These are phyloP conservation scores for Squalus acanthias DNA, from an alignment of 2,797 vertebrate genomes.

Conservation along the genomic window DNA sequence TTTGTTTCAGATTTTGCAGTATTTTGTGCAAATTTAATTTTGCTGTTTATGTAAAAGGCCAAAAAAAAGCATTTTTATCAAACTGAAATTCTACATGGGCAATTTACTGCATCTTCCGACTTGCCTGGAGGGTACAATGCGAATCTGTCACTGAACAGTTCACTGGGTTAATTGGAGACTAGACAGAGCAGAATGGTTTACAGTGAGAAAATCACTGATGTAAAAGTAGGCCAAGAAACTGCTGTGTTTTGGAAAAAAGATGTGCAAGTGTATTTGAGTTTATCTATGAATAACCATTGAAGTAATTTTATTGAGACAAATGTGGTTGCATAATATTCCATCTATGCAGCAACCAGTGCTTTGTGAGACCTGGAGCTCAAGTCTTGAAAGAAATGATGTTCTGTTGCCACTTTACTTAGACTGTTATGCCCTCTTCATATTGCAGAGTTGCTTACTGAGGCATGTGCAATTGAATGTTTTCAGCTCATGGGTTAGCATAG, in stretches of 20 bases:
- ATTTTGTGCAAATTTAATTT: not conserved
- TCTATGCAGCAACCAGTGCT: not conserved
- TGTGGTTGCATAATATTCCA: not conserved
- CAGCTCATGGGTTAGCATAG: not conserved
- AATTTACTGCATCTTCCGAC: no score
- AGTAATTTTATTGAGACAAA: not conserved
- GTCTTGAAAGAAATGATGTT: not conserved
- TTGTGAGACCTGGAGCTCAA: not conserved
- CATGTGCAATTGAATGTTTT: not conserved
- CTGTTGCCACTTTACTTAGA: not conserved
- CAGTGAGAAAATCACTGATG: not conserved
- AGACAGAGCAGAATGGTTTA: not conserved
- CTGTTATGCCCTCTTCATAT: not conserved
- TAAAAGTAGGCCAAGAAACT: not conserved
- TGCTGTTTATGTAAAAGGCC: not conserved
- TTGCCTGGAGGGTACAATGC: not conserved
- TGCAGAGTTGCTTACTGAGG: not conserved
- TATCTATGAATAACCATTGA: not conserved
- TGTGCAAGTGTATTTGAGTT: not conserved
- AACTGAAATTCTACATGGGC: not conserved
- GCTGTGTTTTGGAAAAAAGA: not conserved
- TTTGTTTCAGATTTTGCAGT: not conserved
- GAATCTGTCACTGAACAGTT: conserved; percentile 18
- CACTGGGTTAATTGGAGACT: conserved; percentile 28
- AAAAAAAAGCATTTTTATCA: not conserved